Evolutionary conservation across 2,888 invertebrate genomes (phyloP), one percentile per base, ranked within the genome.

Genomic region (Muschampia plurimacula): DNA sequence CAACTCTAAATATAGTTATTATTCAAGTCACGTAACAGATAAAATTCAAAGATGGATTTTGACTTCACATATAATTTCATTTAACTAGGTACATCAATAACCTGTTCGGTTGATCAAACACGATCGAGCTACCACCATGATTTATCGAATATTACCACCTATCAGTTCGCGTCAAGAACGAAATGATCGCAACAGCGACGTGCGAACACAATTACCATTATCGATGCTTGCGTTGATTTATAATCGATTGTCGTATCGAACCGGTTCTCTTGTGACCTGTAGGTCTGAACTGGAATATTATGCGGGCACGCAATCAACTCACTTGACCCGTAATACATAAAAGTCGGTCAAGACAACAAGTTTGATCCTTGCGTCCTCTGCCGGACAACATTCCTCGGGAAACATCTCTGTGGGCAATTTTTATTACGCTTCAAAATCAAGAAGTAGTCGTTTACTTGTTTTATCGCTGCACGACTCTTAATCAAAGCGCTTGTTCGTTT

Each of bases 301-400:
- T 89, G 87, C 86, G 86, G 86, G 89, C 87, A 86, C 86, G 85
- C 87, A 86, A 89, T 78, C 88, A 83, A 84, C 83, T 82, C 82
- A 79, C 82, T 82, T 89, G 91, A 86, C 90, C 90, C 79, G 90
- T 89, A 88, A 87, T 84, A 91, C 90, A 86, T 91, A 81, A 77
- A 88, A 87, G 88, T 87, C 81, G 87, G 87, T 77, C 87, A 84
- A 74, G 64, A 78, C 74, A 86, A 85, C 92, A 89, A 87, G 91
- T 91, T 88, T 86, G 76, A 86, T 91, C 90, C 90, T 90, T 86
- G 79, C 79, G 79, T 81, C 78, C 80, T 80, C 81, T 77, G 77
- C 73, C 75, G 76, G 78, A 72, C 81, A 77, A 77, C 83, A 88
- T 88, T 84, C 86, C 83, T 83, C 80, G 75, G 78, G 81, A 82